A percentile compares a stretch with the other conserved stretches of the same genome.
These are phyloP conservation scores for Phalera bucephala DNA, from an alignment of 2,888 invertebrate genomes.

Conservation along the genomic window DNA sequence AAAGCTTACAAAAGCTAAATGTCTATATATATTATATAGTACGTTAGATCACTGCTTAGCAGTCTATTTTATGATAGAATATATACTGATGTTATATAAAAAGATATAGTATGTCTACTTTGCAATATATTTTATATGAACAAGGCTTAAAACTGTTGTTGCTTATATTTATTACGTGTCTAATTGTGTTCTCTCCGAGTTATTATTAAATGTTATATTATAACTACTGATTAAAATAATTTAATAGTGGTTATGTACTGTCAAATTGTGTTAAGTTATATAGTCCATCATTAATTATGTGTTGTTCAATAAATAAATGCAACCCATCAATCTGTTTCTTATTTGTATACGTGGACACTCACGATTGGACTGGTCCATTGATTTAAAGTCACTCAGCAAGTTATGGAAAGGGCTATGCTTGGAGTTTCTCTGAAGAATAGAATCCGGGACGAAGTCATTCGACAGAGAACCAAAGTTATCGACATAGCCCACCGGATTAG, in stretches of 20 bases:
- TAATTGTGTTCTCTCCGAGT: slow-evolving; percentile 1
- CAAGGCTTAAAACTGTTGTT: slow-evolving; percentile 13
- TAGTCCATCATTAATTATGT: slow-evolving; percentile 27
- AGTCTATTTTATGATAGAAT: slow-evolving; percentile 43
- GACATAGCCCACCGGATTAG: no score
- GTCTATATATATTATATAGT: slow-evolving; percentile 24
- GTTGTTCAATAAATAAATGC: slow-evolving; percentile 48
- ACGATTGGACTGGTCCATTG: no score
- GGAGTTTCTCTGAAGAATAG: no score
- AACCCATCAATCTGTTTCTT: slow-evolving; percentile 21
- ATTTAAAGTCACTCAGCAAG: no score
- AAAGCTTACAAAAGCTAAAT: slow-evolving; percentile 18
- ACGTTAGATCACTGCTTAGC: slow-evolving; percentile 39
- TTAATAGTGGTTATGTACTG: slow-evolving; percentile 12
- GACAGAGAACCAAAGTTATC: no score
- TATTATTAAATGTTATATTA: slow-evolving; percentile 4
- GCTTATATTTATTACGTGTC: slow-evolving; percentile 11
- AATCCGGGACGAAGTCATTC: no score
- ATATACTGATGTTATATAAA: slow-evolving; percentile 25
- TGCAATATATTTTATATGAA: slow-evolving; percentile 16
- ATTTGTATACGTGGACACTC: no score
- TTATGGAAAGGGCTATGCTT: no score
- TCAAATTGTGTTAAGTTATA: slow-evolving; percentile 16
- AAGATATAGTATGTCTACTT: slow-evolving; percentile 7
- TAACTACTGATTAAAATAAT: slow-evolving; percentile 7